Conservation (phyloP, 2,888 invertebrate species). For the Rotaria magnacalcarata region DNA sequence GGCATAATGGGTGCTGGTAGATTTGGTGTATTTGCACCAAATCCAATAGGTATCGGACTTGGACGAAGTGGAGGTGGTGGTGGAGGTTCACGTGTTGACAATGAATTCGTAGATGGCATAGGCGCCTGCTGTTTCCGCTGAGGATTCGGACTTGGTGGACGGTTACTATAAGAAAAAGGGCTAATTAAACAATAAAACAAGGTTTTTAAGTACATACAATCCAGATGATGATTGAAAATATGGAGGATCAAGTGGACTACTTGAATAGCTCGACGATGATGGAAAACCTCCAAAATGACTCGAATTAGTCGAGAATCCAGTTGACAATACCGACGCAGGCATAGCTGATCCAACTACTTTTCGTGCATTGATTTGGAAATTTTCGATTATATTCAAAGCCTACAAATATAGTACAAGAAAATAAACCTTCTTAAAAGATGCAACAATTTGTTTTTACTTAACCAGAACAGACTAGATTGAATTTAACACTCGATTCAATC, state of each 20-base stretch:
- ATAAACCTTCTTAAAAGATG: too few species aligned
- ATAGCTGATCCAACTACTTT: slow-evolving; percentile 6
- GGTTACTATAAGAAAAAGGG: not conserved
- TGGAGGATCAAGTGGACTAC: not conserved
- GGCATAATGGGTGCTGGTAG: slow-evolving; percentile 42
- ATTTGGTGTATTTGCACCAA: slow-evolving; percentile 18
- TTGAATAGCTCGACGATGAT: not conserved
- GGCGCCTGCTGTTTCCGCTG: slow-evolving; percentile 40
- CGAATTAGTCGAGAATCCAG: not conserved
- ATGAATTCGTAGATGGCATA: not conserved
- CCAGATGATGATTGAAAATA: not conserved
- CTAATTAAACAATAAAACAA: not conserved
- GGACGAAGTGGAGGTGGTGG: slow-evolving; percentile 40
- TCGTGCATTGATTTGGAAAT: slow-evolving; percentile 2
- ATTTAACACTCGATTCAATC: too few species aligned
- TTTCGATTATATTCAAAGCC: not conserved
- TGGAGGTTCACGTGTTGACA: slow-evolving; percentile 20
- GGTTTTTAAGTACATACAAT: not conserved
- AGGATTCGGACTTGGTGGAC: slow-evolving; percentile 45
- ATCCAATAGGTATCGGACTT: not conserved
- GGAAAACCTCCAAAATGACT: not conserved
- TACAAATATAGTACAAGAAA: not conserved
- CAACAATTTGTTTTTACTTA: too few species aligned
- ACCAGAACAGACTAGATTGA: too few species aligned
- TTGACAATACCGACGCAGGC: not conserved